Base-by-base conservation (phyloP, 2,888 invertebrate species). In the Agrochola macilenta region DNA sequence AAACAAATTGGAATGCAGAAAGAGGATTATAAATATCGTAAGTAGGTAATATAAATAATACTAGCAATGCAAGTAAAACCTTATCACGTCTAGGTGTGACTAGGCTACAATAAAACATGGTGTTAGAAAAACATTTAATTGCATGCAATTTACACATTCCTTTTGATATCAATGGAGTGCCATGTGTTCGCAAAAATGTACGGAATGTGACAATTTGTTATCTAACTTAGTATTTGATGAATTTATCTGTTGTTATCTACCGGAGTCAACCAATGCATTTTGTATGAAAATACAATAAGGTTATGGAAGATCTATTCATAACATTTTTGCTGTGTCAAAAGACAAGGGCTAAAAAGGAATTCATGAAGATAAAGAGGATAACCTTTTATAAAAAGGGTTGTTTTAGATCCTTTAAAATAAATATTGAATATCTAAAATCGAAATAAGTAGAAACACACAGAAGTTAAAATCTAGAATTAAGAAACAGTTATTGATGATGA, bases 171-270 rank as follows among this genome's bases (percentile, higher is more conserved):
- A 79, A 81, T 77, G 60, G 12, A n/a, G 11, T 79, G 20, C 74
- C 78, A 86, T 79, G 77, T 77, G 84, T 78, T 79, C 69, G 75
- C 65, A 73, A 79, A 86, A 84, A 84, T 82, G 69, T 77, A 52
- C 52, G 69, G 79, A 83, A 87, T 86, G 84, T 68, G 75, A 79
- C 77, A 82, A 74, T 84, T 73, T 73, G 72, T 76, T 87, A 88
- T 84, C 85, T 66, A 58, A 30, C 43, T 70, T 39, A 57, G 58
- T 80, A 54, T 78, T 81, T 82, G 70, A 69, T 58, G 63, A 71
- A 69, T 78, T 72, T 84, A 79, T 87, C 79, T 71, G 11, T 57
- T 69, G 61, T 76, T 82, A 83, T 83, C 81, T 58, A 26, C 12
- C 30, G 14, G 7, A 64, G 43, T 66, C 35, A 39, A 14, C 54